Evolutionary conservation across 2,797 vertebrate genomes (phyloP), one percentile per base, ranked within the genome.

Genomic region (Etheostoma perlongum): DNA sequence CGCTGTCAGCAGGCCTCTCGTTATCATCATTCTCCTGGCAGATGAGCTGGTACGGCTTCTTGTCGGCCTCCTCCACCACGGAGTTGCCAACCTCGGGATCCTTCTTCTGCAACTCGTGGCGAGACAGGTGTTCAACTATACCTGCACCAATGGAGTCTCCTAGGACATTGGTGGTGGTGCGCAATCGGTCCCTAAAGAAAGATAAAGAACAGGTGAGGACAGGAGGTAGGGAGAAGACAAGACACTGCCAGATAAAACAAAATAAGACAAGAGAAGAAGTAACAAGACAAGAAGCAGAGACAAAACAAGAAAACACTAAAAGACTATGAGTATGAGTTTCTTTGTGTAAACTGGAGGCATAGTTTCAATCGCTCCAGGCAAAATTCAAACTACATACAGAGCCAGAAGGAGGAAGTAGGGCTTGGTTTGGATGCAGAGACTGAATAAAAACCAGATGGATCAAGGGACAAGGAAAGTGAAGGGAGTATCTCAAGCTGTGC

Each of bases 111-210:
- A 99, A 89, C 88, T 99, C 98, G 0, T 98, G 96, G 30, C 96
- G 94, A 18, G 98, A 99, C 88, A 99, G 92, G 76, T 99, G 96
- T 83, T 98, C 97, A 7, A 99, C 96, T 21, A 99, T 99, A 14
- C 98, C 98, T 0, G 98, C 98, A 15, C 98, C 98, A 0, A 99
- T 96, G 11, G 98, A 99, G 85, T 99, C 98, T 75, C 98, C 98
- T 12, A 99, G 90, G 55, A 99, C 98, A 0, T 99, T 99, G 36
- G 98, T 99, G 76, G 94, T 95, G 65, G 98, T 99, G 54, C 98
- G 97, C 57, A 99, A 93, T 64, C 98, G 96, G 85, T 99, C 98
- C 90, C 98, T 99, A 79, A 46, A 33, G 48, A 53, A 53, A 79
- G 53, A 66, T 25, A 58, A 19, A 67, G 55, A 63, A 21, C 19